Percentiles rank a stretch among this genome's conserved stretches.
phyloP scores from a whole-genome alignment of 2,113 vertebrate species.

The Suricata suricatta region DNA sequence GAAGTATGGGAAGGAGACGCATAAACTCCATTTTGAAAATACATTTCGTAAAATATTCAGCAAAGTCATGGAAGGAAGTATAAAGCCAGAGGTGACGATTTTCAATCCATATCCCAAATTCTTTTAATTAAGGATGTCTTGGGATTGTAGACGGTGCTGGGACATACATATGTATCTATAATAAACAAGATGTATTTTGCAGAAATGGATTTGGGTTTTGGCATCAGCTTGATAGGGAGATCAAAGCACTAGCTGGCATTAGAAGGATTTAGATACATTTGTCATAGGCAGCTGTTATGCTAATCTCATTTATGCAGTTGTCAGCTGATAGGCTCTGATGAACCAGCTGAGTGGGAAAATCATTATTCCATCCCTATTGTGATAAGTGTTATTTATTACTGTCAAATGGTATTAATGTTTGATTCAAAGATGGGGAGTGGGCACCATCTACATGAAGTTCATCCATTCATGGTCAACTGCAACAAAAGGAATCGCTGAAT shows the following conservation, averaged over 20 bases:
- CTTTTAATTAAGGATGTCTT: slow-evolving; percentile 84
- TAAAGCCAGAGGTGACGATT: slow-evolving; percentile 74
- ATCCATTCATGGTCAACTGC: slow-evolving; percentile 89
- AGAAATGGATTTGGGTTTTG: slow-evolving; percentile 86
- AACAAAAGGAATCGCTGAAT: slow-evolving; percentile 92
- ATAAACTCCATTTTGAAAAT: slow-evolving; percentile 54
- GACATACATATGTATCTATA: slow-evolving; percentile 85
- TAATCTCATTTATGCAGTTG: slow-evolving; percentile 95
- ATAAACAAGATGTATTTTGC: slow-evolving; percentile 85
- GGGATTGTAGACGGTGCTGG: slow-evolving; percentile 73
- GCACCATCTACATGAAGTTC: slow-evolving; percentile 88
- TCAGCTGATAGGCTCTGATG: slow-evolving; percentile 95
- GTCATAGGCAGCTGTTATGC: slow-evolving; percentile 95
- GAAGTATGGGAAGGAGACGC: slow-evolving; percentile 56
- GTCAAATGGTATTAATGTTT: slow-evolving; percentile 97
- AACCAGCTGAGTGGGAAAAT: slow-evolving; percentile 92
- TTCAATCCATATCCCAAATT: slow-evolving; percentile 80
- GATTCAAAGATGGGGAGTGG: slow-evolving; percentile 94
- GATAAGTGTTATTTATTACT: slow-evolving; percentile 99
- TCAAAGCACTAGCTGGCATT: slow-evolving; percentile 88
- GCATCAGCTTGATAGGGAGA: slow-evolving; percentile 87
- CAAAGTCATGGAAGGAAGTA: slow-evolving; percentile 68
- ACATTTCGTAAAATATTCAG: slow-evolving; percentile 72
- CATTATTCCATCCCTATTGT: slow-evolving; percentile 98
- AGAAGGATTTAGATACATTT: slow-evolving; percentile 95